A percentile compares a stretch with the other conserved stretches of the same genome.
Evolutionary conservation across 2,888 invertebrate species (phyloP).

Genomic region (Corythucha ciliata): DNA sequence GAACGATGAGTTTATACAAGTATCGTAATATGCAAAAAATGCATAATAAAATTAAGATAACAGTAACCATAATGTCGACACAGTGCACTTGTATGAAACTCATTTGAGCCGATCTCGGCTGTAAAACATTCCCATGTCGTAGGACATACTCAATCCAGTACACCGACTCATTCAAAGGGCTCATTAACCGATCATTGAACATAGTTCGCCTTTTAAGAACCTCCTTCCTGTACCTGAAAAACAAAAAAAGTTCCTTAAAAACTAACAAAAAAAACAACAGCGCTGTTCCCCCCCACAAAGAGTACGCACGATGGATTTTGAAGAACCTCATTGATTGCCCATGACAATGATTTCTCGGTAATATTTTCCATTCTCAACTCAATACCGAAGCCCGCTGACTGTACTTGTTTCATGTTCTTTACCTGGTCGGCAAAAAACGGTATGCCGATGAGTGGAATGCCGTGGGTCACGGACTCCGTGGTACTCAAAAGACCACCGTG

Average conservation of each 20-base stretch:
- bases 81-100: slow-evolving; percentile 18
- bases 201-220: slow-evolving; percentile 19
- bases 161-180: slow-evolving; percentile 23
- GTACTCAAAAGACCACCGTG: slow-evolving; percentile 26
- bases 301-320: slow-evolving; percentile 19
- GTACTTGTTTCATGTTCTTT: slow-evolving; percentile 16
- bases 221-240: slow-evolving; percentile 21
- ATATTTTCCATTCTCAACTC: slow-evolving; percentile 17
- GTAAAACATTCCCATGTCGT: slow-evolving; percentile 28
- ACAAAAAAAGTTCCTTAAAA: not conserved
- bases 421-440: slow-evolving; percentile 27
- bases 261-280: not conserved
- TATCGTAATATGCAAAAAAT: not conserved
- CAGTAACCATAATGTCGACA: slow-evolving; percentile 14
- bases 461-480: slow-evolving; percentile 19
- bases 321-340: slow-evolving; percentile 25
- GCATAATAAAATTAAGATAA: not conserved
- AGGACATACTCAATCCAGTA: slow-evolving; percentile 32
- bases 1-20: too few relatives aligned
- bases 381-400: slow-evolving; percentile 11
- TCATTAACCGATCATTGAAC: slow-evolving; percentile 21
- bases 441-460: slow-evolving; percentile 22
- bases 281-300: too few relatives aligned
- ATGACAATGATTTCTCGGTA: slow-evolving; percentile 17
- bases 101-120: slow-evolving; percentile 15